Evolutionary conservation across 2,797 vertebrate species (phyloP), one percentile per base, ranked within the genome.

Genomic region (Sparidentex hasta): DNA sequence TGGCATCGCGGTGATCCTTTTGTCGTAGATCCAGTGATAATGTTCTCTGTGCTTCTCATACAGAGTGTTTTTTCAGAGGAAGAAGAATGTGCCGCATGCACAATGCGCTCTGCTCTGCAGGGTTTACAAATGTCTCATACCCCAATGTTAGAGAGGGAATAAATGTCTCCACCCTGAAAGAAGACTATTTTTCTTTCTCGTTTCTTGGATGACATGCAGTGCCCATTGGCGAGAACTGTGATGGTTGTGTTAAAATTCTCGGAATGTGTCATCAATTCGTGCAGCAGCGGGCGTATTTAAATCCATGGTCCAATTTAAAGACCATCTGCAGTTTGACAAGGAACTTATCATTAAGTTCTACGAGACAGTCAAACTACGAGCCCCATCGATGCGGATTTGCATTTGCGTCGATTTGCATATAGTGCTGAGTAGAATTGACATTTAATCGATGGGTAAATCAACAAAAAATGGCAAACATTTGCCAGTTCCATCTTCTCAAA

Each of bases 1-100:
- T 84, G 82, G 85, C 44, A 2, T 75, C 2, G 54, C 65, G 16
- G 41, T 46, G 56, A 86, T 82, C 79, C 72, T 43, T 75, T 81
- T 81, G 81, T 85, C 27, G 21, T 69, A 67, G 78, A 85, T 85
- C 52, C 52, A 41, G 50, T 52, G 88, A 89, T 87, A 85, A 88
- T 71, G 69, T 76, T 72, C 81, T 71, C 68, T 52, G 63, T 74
- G 84, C 67, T 54, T 58, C 68, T 50, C 74, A 65, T 78, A 61
- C 72, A 54, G 23, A 82, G 56, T 18, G 66, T 66, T 78, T 76
- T 63, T 61, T 55, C 55, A 54, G 20, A 76, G 58, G 20, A 61
- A 82, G 81, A 87, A 12, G 51, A 81, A 88, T 84, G 83, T 71
- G 23, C 41, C 63, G 65, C 65, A 20, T 29, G 50, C 61, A 50